Conservation (phyloP, 2,113 vertebrate genomes). For the Bufo gargarizans region DNA sequence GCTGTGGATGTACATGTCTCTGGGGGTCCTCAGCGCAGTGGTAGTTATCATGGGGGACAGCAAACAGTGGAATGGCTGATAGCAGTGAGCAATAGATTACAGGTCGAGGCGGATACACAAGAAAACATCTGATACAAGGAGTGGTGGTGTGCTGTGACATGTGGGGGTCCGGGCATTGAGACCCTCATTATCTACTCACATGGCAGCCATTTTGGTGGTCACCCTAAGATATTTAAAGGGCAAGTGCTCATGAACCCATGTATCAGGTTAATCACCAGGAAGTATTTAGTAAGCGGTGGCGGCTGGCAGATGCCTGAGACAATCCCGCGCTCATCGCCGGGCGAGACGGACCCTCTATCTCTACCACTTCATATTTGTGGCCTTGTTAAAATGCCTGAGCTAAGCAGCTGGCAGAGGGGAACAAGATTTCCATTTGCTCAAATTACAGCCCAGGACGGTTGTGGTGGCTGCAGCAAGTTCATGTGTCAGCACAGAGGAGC, state of each 20-base stretch:
- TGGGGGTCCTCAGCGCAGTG: too few species aligned
- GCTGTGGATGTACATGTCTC: too few species aligned
- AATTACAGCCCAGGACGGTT: conserved; percentile 27
- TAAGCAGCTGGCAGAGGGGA: conserved; percentile 44
- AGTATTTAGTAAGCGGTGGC: too few species aligned
- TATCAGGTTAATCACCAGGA: background rate
- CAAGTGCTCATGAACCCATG: background rate
- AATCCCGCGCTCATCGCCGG: background rate
- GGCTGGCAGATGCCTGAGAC: background rate
- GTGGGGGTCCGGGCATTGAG: too few species aligned
- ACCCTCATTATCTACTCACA: too few species aligned
- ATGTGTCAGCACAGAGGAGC: conserved; percentile 27
- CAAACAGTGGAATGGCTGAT: too few species aligned
- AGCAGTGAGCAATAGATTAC: too few species aligned
- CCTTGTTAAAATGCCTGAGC: conserved; percentile 56
- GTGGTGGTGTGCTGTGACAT: too few species aligned
- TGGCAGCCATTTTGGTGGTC: background rate
- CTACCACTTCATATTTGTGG: conserved; percentile 47
- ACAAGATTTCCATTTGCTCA: conserved; percentile 43
- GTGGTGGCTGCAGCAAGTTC: conserved; percentile 27
- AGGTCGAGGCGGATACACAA: too few species aligned
- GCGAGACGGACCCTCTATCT: conserved; percentile 19
- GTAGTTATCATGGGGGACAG: too few species aligned
- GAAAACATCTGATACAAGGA: too few species aligned
- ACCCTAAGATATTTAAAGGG: background rate